Evolutionary conservation across 53 echinoderm and acorn worm species (phyloP).

Genomic region (Temnopleurus reevesii): DNA sequence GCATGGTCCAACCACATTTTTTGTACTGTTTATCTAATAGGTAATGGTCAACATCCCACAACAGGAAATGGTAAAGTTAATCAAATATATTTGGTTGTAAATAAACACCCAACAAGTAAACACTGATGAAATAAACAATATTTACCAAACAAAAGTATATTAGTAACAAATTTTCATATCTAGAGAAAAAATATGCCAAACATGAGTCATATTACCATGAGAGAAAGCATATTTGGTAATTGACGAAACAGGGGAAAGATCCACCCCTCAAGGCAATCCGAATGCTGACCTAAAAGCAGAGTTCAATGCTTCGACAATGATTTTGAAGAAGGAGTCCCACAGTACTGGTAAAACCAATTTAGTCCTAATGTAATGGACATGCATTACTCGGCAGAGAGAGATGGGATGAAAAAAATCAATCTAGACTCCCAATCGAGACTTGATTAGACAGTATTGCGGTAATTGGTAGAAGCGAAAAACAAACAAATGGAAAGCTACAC

Average conservation of each 20-base stretch:
- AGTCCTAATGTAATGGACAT: conserved; percentile 35
- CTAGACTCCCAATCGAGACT: conserved; percentile 35
- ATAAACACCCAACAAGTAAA: neutral
- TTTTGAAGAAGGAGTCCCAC: neutral
- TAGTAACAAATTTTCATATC: neutral
- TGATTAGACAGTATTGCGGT: conserved; percentile 9
- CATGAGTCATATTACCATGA: too few species aligned
- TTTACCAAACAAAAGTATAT: neutral
- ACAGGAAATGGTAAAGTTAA: conserved; percentile 2
- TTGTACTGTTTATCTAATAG: too few species aligned
- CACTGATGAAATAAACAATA: neutral
- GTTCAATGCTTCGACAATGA: neutral
- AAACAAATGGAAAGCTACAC: neutral
- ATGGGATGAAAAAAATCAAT: neutral
- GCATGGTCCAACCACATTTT: too few species aligned
- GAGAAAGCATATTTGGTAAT: too few species aligned
- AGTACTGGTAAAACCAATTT: conserved; percentile 11
- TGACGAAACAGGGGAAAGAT: neutral
- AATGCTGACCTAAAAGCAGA: neutral
- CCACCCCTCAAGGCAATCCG: neutral
- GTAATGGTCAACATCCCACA: too few species aligned
- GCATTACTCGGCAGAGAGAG: neutral
- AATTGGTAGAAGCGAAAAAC: conserved; percentile 12
- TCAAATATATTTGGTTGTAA: neutral
- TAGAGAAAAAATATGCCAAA: too few species aligned